These are phyloP conservation scores for Cheilinus undulatus DNA, from an alignment of 2,113 vertebrate species.

Conservation along the genomic window DNA sequence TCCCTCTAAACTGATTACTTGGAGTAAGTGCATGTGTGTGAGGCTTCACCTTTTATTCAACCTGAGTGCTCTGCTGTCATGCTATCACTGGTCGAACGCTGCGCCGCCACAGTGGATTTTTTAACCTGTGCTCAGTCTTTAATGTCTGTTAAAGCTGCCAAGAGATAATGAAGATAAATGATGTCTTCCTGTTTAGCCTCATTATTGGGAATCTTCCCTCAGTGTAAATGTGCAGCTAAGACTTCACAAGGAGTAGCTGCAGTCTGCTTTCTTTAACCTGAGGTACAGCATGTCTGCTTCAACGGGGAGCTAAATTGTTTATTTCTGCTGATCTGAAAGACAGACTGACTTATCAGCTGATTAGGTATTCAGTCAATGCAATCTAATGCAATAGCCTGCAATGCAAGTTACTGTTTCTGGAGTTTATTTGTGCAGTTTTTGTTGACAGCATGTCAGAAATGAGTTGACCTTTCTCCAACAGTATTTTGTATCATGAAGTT, in stretches of 20 bases:
- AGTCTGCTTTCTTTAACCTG: not conserved
- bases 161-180: slow-evolving; percentile 58
- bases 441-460: slow-evolving; percentile 12
- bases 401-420: slow-evolving; percentile 12
- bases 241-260: slow-evolving; percentile 7
- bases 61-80: slow-evolving; percentile 5
- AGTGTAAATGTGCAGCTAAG: slow-evolving; percentile 27
- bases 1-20: not conserved
- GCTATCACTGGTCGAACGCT: not conserved
- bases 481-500: not conserved
- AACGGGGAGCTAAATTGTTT: slow-evolving; percentile 3
- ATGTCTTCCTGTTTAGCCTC: slow-evolving; percentile 20
- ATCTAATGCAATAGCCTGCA: slow-evolving; percentile 33
- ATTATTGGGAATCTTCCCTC: slow-evolving; percentile 48
- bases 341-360: slow-evolving; percentile 12
- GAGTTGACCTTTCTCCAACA: not conserved
- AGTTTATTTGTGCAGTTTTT: not conserved
- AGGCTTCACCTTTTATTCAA: slow-evolving; percentile 10
- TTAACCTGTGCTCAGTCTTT: slow-evolving; percentile 6
- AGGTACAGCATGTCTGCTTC: not conserved
- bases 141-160: slow-evolving; percentile 36
- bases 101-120: slow-evolving; percentile 13
- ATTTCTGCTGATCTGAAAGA: slow-evolving; percentile 21
- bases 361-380: slow-evolving; percentile 18
- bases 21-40: not conserved